Evolutionary conservation across 1,140 invertebrate genomes (phyloP).

Genomic region (Papilio polyxenes): DNA sequence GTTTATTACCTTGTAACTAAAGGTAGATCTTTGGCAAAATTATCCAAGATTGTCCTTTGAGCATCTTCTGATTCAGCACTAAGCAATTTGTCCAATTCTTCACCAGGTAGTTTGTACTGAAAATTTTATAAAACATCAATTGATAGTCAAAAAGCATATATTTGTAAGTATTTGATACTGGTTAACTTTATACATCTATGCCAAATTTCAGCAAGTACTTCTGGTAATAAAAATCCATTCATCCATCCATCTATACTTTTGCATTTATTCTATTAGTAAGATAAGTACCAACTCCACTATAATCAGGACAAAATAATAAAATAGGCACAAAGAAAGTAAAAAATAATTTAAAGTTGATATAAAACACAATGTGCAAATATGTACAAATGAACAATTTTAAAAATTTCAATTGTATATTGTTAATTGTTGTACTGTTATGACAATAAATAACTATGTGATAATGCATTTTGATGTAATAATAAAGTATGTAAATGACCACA

Average conservation of each 20-base stretch:
- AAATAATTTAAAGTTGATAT: not conserved
- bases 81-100: conserved; percentile 88
- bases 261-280: too few relatives aligned
- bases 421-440: not conserved
- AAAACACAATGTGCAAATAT: not conserved
- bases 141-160: not conserved
- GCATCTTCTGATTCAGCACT: conserved; percentile 88
- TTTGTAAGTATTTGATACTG: not conserved
- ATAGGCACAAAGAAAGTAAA: not conserved
- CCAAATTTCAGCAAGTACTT: not conserved
- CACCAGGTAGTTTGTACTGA: conserved; percentile 90
- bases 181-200: not conserved
- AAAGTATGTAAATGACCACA: not conserved
- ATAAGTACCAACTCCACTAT: too few relatives aligned
- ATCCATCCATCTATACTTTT: too few relatives aligned
- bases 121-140: conserved; percentile 58
- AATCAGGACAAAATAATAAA: not conserved
- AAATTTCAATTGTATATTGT: not conserved
- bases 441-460: not conserved
- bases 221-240: not conserved
- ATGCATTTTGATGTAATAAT: conserved; percentile 2
- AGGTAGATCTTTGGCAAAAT: conserved; percentile 91
- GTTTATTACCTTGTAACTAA: conserved; percentile 82
- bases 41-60: conserved; percentile 89
- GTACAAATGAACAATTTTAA: not conserved